Conservation (phyloP, 2,797 vertebrate genomes). For the Notolabrus celidotus region DNA sequence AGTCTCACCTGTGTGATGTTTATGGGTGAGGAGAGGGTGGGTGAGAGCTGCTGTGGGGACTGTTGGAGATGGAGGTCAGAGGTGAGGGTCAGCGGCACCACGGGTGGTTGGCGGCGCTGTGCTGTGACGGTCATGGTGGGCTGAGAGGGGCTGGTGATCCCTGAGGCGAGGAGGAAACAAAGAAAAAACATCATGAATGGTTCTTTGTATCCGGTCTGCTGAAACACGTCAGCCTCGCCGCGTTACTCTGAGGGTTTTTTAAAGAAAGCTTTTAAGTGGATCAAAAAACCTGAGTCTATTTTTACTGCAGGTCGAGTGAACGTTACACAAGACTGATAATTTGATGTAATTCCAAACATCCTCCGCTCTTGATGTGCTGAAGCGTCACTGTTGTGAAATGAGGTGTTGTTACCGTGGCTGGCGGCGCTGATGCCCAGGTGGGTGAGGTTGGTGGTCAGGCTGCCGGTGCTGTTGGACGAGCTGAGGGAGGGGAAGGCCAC, state of each 20-base stretch:
- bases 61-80: constrained; percentile 89
- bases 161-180: constrained; percentile 69
- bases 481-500: constrained; percentile 91
- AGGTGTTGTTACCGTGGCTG: constrained; percentile 86
- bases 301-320: neutral
- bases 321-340: neutral
- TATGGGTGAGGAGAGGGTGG: constrained; percentile 90
- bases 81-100: constrained; percentile 90
- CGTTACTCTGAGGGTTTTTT: neutral
- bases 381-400: neutral
- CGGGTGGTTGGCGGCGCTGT: constrained; percentile 86
- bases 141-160: constrained; percentile 86
- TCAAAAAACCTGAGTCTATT: neutral
- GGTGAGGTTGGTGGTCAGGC: constrained; percentile 94
- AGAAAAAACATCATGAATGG: neutral
- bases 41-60: constrained; percentile 88
- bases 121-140: constrained; percentile 83
- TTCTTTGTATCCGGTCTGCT: neutral
- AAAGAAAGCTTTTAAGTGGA: neutral
- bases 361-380: neutral
- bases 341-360: neutral
- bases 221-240: neutral
- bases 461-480: constrained; percentile 92
- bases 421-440: constrained; percentile 93
- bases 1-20: constrained; percentile 90